A percentile compares a stretch with the other conserved stretches of the same genome.
Conservation (phyloP, 2,113 vertebrate genomes). For the Lota lota region DNA sequence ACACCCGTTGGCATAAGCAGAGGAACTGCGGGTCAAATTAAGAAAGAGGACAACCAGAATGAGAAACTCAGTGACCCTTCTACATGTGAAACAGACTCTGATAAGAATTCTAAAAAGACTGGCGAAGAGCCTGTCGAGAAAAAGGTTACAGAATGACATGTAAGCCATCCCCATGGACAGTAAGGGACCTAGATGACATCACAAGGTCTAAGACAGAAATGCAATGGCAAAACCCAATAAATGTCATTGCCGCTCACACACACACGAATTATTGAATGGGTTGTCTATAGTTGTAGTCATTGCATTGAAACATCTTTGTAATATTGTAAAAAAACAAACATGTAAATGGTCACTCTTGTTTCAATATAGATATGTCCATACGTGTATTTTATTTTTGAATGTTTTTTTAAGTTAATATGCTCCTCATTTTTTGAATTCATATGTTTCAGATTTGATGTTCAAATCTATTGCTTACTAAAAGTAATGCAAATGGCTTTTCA, state of each 20-base stretch:
- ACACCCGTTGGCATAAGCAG: conserved; percentile 39
- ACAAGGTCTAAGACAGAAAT: conserved; percentile 1
- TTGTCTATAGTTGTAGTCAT: conserved; percentile 14
- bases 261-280: conserved; percentile 21
- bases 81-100: conserved; percentile 36
- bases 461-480: conserved; percentile 8
- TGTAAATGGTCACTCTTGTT: neutral
- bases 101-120: conserved; percentile 57
- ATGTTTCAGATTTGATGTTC: conserved; percentile 7
- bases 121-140: conserved; percentile 59
- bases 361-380: neutral
- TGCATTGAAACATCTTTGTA: neutral
- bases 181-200: conserved; percentile 25
- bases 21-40: conserved; percentile 29
- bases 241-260: conserved; percentile 8
- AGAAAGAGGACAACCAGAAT: conserved; percentile 26
- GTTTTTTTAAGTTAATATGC: conserved; percentile 30
- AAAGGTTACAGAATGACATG: conserved; percentile 40
- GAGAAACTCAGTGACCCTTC: conserved; percentile 48
- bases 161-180: conserved; percentile 48
- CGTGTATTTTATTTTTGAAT: conserved; percentile 12
- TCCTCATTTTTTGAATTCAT: conserved; percentile 12
- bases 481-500: conserved; percentile 13
- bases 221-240: no score
- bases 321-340: no score